Evolutionary conservation across 2,888 invertebrate species (phyloP), one percentile per base, ranked within the genome.

Genomic region (Sarcophaga variegata): DNA sequence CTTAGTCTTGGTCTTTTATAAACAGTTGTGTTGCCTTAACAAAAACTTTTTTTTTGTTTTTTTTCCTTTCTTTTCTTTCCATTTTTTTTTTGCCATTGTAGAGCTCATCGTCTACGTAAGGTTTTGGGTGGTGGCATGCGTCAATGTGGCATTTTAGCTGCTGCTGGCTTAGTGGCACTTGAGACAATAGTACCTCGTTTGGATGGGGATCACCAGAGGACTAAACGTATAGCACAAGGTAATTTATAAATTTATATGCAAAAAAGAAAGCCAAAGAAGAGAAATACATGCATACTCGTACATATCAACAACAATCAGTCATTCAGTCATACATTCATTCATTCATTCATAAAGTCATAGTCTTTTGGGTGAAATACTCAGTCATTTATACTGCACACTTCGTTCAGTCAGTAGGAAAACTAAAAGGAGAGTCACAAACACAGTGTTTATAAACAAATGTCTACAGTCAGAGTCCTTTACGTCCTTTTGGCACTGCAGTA

Each of bases 91-190:
- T 20, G 67, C n/a, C 66, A 20, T 54, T 75, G 2, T 49, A 97
- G 97, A 90, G 98, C 98, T 0, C 95, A 96, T 12, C 95, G 97
- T 78, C 90, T 96, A 63, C 95, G 98, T 79, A 99, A 99, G 94
- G 97, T 96, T 70, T 93, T 99, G 66, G 99, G 99, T 27, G 99
- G 99, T 49, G 98, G 97, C 2, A 97, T 98, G 98, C 95, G 99
- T 81, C 99, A 99, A 94, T 96, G 95, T 63, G 99, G 99, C 6
- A 94, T 99, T 70, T 91, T 99, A 76, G 99, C 98, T 0, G 98
- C 98, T 0, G 97, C 98, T 1, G 98, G 98, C 0, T 90, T 97
- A 4, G 96, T 97, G 45, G 97, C 97, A 0, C 92, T 99, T n/a
- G 96, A 97, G 82, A 96, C 96, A 87, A 96, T 96, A 90, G 94